A percentile compares a stretch with the other conserved stretches of the same genome.
These are phyloP conservation scores for Sparus aurata DNA, from an alignment of 2,797 vertebrate species.

Conservation along the genomic window DNA sequence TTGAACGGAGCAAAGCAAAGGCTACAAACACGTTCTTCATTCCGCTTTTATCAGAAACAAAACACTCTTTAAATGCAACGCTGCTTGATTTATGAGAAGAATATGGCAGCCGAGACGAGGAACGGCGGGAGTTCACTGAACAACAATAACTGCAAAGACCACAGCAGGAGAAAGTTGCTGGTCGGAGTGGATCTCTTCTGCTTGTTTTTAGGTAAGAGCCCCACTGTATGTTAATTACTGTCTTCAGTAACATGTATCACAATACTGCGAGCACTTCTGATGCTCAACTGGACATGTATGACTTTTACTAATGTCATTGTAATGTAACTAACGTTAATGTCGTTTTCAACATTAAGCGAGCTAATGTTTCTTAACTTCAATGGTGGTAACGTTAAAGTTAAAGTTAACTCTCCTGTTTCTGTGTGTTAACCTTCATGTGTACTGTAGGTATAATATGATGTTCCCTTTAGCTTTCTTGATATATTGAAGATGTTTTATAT, in stretches of 20 bases:
- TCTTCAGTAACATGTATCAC: neutral
- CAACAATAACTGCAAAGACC: constrained; percentile 88
- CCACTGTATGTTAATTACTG: neutral
- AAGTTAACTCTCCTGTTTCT: too few species aligned
- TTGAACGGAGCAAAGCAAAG: neutral
- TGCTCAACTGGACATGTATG: neutral
- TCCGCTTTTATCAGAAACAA: constrained; percentile 1
- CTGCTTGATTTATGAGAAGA: constrained; percentile 93
- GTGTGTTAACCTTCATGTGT: too few species aligned
- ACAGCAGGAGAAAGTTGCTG: constrained; percentile 91
- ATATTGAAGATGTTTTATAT: too few species aligned
- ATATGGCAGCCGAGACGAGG: constrained; percentile 91
- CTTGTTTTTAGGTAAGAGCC: constrained; percentile 90
- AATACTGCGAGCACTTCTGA: neutral
- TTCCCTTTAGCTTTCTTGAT: too few species aligned
- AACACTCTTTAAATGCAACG: constrained; percentile 82
- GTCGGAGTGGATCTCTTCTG: constrained; percentile 94
- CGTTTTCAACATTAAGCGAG: too few species aligned
- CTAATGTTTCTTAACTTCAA: too few species aligned
- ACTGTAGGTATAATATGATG: too few species aligned
- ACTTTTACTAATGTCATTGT: neutral
- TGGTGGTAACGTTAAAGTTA: too few species aligned
- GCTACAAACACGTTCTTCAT: neutral
- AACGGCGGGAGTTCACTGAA: constrained; percentile 91
- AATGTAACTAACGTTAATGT: too few species aligned